These are phyloP conservation scores for Crotalus tigris DNA, from an alignment of 2,113 vertebrate genomes.

Conservation along the genomic window DNA sequence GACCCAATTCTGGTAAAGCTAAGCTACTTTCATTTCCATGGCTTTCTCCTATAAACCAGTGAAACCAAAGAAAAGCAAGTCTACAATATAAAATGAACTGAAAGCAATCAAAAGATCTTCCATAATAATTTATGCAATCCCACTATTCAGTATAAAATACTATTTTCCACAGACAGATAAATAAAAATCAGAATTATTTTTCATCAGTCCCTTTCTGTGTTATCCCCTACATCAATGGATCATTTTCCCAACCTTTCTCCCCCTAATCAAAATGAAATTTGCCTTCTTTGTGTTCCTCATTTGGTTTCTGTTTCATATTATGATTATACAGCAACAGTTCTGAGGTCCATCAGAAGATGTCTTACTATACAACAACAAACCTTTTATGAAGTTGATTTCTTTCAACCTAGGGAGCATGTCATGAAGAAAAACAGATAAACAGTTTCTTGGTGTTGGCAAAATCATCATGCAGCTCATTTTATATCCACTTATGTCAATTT, in stretches of 20 bases:
- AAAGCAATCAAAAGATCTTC: neutral
- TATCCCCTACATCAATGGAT: neutral
- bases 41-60: too few species aligned
- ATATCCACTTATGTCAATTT: neutral
- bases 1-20: too few species aligned
- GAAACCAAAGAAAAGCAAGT: neutral
- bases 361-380: neutral
- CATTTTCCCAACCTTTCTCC: neutral
- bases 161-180: neutral
- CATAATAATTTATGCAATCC: neutral
- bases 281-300: neutral
- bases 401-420: neutral
- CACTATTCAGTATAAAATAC: neutral
- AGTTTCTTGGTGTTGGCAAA: neutral
- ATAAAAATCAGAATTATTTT: neutral
- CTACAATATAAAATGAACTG: neutral
- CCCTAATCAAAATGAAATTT: neutral
- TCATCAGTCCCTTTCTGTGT: neutral
- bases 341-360: neutral
- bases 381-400: neutral
- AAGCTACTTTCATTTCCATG: too few species aligned
- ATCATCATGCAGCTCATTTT: neutral
- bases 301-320: neutral
- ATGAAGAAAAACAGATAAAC: neutral
- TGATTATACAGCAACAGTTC: neutral